phyloP scores from a whole-genome alignment of 2,888 invertebrate genomes.

The Acanthococcus lagerstroemiae region DNA sequence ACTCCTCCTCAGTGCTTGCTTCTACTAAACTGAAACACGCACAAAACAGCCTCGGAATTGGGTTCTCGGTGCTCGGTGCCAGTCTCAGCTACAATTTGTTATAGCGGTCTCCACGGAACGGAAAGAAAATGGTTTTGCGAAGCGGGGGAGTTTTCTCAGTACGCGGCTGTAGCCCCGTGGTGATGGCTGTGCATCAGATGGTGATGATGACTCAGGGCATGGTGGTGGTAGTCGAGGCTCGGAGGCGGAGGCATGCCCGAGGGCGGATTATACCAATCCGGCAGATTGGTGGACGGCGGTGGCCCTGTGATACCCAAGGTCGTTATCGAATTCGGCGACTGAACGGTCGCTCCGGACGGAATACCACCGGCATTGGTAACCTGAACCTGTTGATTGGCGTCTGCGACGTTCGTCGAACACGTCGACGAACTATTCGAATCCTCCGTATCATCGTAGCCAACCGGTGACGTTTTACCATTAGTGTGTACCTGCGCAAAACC shows the following conservation, averaged over 20 bases:
- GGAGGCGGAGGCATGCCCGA: constrained; percentile 55
- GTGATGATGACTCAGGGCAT: constrained; percentile 42
- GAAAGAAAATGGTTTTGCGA: constrained; percentile 33
- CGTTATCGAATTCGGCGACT: constrained; percentile 41
- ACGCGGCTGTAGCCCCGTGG: constrained; percentile 61
- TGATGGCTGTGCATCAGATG: constrained; percentile 53
- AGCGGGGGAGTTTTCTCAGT: constrained; percentile 48
- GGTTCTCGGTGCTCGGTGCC: neutral
- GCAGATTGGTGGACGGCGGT: constrained; percentile 26
- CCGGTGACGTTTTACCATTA: constrained; percentile 51
- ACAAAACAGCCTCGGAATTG: neutral
- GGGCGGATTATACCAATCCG: constrained; percentile 15
- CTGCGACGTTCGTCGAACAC: constrained; percentile 59
- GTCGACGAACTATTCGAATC: constrained; percentile 70
- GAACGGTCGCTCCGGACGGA: constrained; percentile 38
- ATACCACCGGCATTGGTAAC: constrained; percentile 27
- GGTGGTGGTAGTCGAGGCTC: constrained; percentile 48
- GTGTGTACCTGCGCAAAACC: constrained; percentile 65
- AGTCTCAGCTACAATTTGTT: neutral
- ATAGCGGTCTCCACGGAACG: constrained; percentile 29
- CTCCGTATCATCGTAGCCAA: constrained; percentile 69
- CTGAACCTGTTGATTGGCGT: constrained; percentile 31
- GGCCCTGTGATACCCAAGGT: constrained; percentile 4
- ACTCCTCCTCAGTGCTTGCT: no score
- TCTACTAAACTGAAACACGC: neutral